Conservation (phyloP, 1,140 invertebrate species). For the Drosophila nannoptera region DNA sequence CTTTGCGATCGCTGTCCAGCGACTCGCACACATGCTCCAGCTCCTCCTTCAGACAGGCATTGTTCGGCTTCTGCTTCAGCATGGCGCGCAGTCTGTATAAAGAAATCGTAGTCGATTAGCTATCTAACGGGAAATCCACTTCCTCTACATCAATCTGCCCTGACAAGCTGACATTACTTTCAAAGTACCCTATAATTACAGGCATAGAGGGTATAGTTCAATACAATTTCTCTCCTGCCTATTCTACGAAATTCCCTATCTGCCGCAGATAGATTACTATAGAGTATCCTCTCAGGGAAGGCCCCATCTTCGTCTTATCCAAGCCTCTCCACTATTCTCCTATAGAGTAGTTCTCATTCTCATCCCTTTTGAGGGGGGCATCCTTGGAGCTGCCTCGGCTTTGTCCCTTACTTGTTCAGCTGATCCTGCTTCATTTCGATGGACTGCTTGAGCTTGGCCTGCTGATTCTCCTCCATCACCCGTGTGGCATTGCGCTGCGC, state of each 20-base stretch:
- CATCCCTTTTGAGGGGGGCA: neutral
- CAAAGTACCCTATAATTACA: too few relatives aligned
- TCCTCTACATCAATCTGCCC: too few relatives aligned
- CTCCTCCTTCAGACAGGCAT: constrained; percentile 82
- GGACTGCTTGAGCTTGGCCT: constrained; percentile 77
- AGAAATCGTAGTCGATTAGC: neutral
- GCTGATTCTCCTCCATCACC: constrained; percentile 78
- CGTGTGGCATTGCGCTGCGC: constrained; percentile 77
- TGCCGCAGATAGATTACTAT: too few relatives aligned
- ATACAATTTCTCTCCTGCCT: too few relatives aligned
- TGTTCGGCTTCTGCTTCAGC: constrained; percentile 79
- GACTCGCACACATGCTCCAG: constrained; percentile 83
- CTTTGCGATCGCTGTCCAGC: constrained; percentile 86
- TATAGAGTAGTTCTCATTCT: neutral
- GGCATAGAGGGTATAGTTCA: too few relatives aligned
- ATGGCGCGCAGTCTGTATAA: constrained; percentile 80
- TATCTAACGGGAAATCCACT: neutral
- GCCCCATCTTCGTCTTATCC: too few relatives aligned
- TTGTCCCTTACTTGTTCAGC: constrained; percentile 57
- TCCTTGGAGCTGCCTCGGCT: neutral
- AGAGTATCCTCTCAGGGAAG: too few relatives aligned
- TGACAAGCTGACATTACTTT: too few relatives aligned
- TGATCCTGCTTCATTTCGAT: constrained; percentile 79
- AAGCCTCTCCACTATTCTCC: too few relatives aligned
- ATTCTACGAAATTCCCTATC: too few relatives aligned